Conservation (phyloP, 2,888 invertebrate species). For the Cryptops parisi region DNA sequence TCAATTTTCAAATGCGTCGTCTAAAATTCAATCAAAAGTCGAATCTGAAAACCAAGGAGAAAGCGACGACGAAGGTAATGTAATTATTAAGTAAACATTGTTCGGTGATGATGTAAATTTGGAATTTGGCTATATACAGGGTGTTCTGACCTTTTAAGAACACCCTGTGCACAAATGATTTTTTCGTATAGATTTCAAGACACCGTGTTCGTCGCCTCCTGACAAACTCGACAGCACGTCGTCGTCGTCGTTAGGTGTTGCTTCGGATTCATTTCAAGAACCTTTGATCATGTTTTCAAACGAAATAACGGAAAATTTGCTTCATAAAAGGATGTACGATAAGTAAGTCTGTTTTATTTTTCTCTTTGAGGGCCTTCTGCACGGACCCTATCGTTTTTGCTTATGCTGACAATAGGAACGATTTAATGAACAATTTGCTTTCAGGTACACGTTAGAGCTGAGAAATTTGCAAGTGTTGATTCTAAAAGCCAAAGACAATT, state of each 20-base stretch:
- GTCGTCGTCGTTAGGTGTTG: too few relatives aligned
- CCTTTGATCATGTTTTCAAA: too few relatives aligned
- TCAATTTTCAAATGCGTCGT: conserved; percentile 37
- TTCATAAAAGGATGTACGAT: conserved; percentile 58
- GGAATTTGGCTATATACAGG: neutral
- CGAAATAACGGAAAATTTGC: conserved; percentile 23
- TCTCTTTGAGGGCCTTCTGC: too few relatives aligned
- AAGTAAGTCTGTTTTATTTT: conserved; percentile 37
- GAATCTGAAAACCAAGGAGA: conserved; percentile 24
- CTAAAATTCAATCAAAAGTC: conserved; percentile 16
- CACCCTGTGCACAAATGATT: neutral
- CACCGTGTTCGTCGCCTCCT: conserved; percentile 33
- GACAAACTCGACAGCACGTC: too few relatives aligned
- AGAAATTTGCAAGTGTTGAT: conserved; percentile 73
- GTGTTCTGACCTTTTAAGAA: neutral
- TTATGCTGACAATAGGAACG: too few relatives aligned
- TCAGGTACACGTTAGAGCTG: conserved; percentile 47
- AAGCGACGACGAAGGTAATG: conserved; percentile 38
- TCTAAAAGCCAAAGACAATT: conserved; percentile 74
- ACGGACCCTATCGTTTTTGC: too few relatives aligned
- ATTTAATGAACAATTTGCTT: too few relatives aligned
- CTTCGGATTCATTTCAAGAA: too few relatives aligned
- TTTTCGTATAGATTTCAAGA: conserved; percentile 29
- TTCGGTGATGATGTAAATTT: neutral
- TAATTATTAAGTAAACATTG: neutral